Conservation (phyloP, 2,113 vertebrate genomes). For the Chaenocephalus aceratus region DNA sequence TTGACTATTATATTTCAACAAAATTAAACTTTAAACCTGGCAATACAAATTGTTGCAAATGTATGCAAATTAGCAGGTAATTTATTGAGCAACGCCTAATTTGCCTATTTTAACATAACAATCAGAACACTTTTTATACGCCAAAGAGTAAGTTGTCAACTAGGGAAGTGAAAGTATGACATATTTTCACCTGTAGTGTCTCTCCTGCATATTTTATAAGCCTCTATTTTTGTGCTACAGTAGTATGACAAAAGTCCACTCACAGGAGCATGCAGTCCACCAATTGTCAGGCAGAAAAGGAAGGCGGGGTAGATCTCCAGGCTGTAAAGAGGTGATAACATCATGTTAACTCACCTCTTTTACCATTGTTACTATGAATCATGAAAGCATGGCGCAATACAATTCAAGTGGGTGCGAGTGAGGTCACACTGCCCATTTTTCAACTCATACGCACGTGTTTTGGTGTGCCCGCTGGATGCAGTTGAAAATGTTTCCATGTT, state of each 20-base stretch:
- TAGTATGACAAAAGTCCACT: conserved; percentile 73
- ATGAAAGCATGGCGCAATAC: rapidly evolving
- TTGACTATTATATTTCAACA: too few species aligned
- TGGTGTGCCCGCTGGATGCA: conserved; percentile 96
- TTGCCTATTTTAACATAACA: too few species aligned
- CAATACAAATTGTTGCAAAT: too few species aligned
- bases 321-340: conserved; percentile 47
- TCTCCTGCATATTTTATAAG: not conserved
- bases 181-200: too few species aligned
- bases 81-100: too few species aligned
- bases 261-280: conserved; percentile 90
- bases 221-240: not conserved
- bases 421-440: not conserved
- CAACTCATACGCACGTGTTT: conserved; percentile 89
- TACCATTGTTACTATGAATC: not conserved
- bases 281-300: conserved; percentile 90
- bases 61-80: too few species aligned
- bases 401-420: too few species aligned
- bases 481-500: conserved; percentile 90
- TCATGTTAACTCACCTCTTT: conserved; percentile 17
- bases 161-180: too few species aligned
- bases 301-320: conserved; percentile 85
- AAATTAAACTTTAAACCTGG: too few species aligned
- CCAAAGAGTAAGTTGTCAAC: too few species aligned
- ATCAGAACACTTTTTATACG: too few species aligned